phyloP scores from a whole-genome alignment of 2,797 vertebrate species.

The Megaceryle alcyon region DNA sequence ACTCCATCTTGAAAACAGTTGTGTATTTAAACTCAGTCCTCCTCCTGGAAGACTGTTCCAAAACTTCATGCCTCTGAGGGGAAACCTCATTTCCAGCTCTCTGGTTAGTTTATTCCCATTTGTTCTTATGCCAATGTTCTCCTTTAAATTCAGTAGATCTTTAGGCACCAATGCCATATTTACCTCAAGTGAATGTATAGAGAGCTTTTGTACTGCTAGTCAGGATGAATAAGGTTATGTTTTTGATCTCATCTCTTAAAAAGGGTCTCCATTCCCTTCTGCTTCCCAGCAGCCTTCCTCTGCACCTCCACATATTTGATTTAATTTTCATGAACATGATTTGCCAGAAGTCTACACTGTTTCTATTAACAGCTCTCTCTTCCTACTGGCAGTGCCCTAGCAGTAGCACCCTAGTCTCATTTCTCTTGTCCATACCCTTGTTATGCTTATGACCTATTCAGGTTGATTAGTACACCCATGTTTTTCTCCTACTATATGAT shows the following conservation, averaged over 20 bases:
- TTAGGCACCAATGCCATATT: neutral
- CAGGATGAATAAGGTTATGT: neutral
- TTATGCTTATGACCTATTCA: neutral
- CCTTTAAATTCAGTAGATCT: neutral
- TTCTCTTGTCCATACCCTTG: neutral
- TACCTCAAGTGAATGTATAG: neutral
- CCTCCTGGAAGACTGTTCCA: neutral
- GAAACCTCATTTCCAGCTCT: constrained; percentile 28
- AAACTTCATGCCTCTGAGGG: constrained; percentile 22
- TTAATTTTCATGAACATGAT: neutral
- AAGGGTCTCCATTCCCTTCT: neutral
- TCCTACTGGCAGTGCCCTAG: neutral
- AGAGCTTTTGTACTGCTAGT: neutral
- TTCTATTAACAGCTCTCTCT: neutral
- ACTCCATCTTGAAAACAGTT: neutral
- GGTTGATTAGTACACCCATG: neutral
- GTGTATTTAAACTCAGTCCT: neutral
- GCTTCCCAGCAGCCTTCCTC: neutral
- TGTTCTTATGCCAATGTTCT: constrained; percentile 37
- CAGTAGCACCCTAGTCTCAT: neutral
- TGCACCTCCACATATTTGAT: neutral
- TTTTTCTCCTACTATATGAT: neutral
- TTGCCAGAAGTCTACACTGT: neutral
- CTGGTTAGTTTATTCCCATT: neutral
- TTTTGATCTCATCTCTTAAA: neutral